Percentiles rank a stretch among this genome's conserved stretches.
Conservation (phyloP, 1,140 invertebrate genomes). For the Drosophila lacteicornis region DNA sequence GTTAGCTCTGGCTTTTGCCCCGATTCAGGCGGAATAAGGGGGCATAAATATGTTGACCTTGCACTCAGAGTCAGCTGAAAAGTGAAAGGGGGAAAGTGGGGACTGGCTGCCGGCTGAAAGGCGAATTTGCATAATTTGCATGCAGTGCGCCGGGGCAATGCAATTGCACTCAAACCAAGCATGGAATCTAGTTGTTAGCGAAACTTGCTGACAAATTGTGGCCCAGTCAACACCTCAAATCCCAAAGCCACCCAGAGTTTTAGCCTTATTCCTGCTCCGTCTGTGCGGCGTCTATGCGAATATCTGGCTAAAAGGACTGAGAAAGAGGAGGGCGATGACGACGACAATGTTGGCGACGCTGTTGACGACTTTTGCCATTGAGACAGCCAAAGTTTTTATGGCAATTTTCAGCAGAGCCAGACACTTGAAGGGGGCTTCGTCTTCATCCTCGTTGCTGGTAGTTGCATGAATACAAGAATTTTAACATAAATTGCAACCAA, state of each 20-base stretch:
- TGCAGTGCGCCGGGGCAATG: slow-evolving; percentile 32
- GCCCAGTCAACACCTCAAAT: slow-evolving; percentile 58
- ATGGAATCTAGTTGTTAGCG: slow-evolving; percentile 66
- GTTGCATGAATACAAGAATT: slow-evolving; percentile 57
- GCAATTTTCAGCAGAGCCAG: slow-evolving; percentile 66
- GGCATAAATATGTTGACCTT: slow-evolving; percentile 74
- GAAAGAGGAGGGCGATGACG: slow-evolving; percentile 46
- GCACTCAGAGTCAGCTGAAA: slow-evolving; percentile 66
- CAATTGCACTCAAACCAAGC: slow-evolving; percentile 49
- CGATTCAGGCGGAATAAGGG: slow-evolving; percentile 24
- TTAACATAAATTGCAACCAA: slow-evolving; percentile 68
- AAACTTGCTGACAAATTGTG: slow-evolving; percentile 75
- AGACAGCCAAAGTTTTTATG: slow-evolving; percentile 80
- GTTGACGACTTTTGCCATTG: slow-evolving; percentile 78
- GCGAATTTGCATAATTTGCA: slow-evolving; percentile 77
- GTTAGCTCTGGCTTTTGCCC: slow-evolving; percentile 4
- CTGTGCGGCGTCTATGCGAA: slow-evolving; percentile 53
- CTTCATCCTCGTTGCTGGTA: slow-evolving; percentile 10
- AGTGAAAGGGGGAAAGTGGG: slow-evolving; percentile 53
- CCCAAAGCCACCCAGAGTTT: slow-evolving; percentile 14
- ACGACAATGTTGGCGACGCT: slow-evolving; percentile 47
- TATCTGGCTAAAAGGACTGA: slow-evolving; percentile 40
- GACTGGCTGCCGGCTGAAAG: slow-evolving; percentile 13
- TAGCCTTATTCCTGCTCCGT: slow-evolving; percentile 36
- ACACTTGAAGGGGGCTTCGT: slow-evolving; percentile 47